phyloP scores from a whole-genome alignment of 2,888 invertebrate species.

The Argynnis bischoffii region DNA sequence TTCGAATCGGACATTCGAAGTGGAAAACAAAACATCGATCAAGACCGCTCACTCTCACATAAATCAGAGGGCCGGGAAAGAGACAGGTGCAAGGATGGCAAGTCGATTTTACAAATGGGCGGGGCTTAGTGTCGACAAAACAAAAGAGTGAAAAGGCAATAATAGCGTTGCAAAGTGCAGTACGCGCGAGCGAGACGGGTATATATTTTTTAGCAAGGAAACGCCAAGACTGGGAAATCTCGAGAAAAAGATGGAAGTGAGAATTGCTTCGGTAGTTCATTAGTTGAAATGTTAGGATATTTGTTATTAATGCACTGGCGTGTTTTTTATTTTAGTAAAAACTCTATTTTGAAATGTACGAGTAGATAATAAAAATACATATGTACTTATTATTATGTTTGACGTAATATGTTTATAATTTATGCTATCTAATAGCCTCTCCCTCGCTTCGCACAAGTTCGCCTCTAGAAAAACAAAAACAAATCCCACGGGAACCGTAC shows the following conservation, averaged over 20 bases:
- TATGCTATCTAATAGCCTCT: too few relatives aligned
- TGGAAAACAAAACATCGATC: slow-evolving; percentile 79
- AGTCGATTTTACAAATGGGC: slow-evolving; percentile 82
- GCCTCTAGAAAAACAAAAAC: too few relatives aligned
- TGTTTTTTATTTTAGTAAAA: background rate
- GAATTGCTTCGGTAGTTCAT: slow-evolving; percentile 45
- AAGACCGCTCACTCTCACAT: slow-evolving; percentile 81
- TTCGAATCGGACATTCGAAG: slow-evolving; percentile 67
- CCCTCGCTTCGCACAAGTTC: too few relatives aligned
- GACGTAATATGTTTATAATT: too few relatives aligned
- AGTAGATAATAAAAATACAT: background rate
- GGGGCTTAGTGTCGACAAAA: slow-evolving; percentile 79
- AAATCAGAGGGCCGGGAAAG: slow-evolving; percentile 78
- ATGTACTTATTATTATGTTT: too few relatives aligned
- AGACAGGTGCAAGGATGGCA: slow-evolving; percentile 79
- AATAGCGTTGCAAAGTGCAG: slow-evolving; percentile 75
- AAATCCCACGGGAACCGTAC: too few relatives aligned
- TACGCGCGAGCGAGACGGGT: slow-evolving; percentile 62
- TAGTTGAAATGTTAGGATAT: slow-evolving; percentile 36
- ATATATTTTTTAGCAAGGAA: slow-evolving; percentile 56
- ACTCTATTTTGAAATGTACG: background rate
- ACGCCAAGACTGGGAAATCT: slow-evolving; percentile 73
- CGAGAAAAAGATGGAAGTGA: slow-evolving; percentile 64
- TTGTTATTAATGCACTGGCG: slow-evolving; percentile 43
- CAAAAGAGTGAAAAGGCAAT: slow-evolving; percentile 79